Evolutionary conservation across 2,888 invertebrate species (phyloP).

Genomic region (Brachyptera putata): DNA sequence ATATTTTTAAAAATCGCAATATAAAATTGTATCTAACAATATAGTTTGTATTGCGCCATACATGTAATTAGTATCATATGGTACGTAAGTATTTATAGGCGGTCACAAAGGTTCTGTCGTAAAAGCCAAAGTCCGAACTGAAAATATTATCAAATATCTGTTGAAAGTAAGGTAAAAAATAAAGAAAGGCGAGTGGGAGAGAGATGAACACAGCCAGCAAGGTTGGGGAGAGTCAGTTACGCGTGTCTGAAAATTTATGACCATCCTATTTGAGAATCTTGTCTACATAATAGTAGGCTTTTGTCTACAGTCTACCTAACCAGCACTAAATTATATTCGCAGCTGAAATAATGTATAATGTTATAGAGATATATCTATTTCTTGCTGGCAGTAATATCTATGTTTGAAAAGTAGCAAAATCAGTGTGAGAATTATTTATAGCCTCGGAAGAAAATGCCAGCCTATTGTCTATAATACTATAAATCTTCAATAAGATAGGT

Average conservation of each 20-base stretch:
- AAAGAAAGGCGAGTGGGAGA: no score
- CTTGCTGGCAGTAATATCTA: not conserved
- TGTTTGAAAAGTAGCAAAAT: slow-evolving; percentile 18
- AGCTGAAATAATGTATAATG: not conserved
- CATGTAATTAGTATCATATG: no score
- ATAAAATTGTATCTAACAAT: no score
- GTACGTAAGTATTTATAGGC: no score
- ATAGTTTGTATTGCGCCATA: no score
- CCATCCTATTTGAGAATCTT: slow-evolving; percentile 15
- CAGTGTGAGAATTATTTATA: slow-evolving; percentile 11
- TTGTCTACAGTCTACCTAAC: slow-evolving; percentile 21
- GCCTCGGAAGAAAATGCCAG: not conserved
- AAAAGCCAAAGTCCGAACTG: no score
- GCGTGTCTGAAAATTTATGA: not conserved
- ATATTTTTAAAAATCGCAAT: no score
- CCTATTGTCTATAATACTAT: slow-evolving; percentile 16
- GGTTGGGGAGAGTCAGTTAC: no score
- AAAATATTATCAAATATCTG: no score
- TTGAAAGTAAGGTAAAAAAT: no score
- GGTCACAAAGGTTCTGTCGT: no score
- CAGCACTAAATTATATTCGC: slow-evolving; percentile 13
- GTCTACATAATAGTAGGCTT: slow-evolving; percentile 18
- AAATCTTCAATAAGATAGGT: slow-evolving; percentile 13
- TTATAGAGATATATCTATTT: not conserved
- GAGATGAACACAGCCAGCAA: no score